phyloP scores from a whole-genome alignment of 2,888 invertebrate species.

The Odontocolon sp. region DNA sequence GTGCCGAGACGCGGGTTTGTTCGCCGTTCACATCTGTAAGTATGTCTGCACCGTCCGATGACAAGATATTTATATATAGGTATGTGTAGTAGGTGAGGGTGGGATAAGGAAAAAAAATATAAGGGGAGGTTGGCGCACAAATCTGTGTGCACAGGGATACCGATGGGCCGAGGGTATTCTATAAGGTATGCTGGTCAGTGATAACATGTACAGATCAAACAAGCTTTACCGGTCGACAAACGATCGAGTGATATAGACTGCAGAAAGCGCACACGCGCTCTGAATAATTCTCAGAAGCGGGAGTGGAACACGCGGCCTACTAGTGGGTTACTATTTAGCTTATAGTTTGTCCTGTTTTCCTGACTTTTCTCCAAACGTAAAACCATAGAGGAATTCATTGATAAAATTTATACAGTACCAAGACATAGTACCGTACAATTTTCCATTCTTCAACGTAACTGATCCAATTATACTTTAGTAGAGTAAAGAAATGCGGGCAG shows the following conservation, averaged over 20 bases:
- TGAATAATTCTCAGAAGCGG: conserved; percentile 65
- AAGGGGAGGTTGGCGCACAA: conserved; percentile 36
- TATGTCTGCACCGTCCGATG: conserved; percentile 7
- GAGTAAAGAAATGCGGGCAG: too few relatives aligned
- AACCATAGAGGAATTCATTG: too few relatives aligned
- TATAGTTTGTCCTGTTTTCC: too few relatives aligned
- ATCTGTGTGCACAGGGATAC: conserved; percentile 61
- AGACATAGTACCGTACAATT: too few relatives aligned
- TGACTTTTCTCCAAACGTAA: too few relatives aligned
- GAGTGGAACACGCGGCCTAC: conserved; percentile 27
- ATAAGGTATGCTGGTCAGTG: conserved; percentile 43
- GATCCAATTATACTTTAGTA: too few relatives aligned
- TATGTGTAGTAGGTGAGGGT: conserved; percentile 26
- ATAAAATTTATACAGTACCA: too few relatives aligned
- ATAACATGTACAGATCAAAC: conserved; percentile 57
- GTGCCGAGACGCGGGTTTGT: conserved; percentile 19
- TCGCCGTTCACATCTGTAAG: conserved; percentile 38
- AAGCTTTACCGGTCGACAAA: conserved; percentile 39
- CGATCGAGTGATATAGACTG: conserved; percentile 27
- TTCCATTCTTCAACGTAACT: too few relatives aligned
- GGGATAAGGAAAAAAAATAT: conserved; percentile 27
- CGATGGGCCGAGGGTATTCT: conserved; percentile 55
- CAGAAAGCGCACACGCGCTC: conserved; percentile 30
- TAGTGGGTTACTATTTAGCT: too few relatives aligned
- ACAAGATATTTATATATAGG: neutral